Base-by-base conservation (phyloP, 2,797 vertebrate species). In the Corythornis leucogaster region DNA sequence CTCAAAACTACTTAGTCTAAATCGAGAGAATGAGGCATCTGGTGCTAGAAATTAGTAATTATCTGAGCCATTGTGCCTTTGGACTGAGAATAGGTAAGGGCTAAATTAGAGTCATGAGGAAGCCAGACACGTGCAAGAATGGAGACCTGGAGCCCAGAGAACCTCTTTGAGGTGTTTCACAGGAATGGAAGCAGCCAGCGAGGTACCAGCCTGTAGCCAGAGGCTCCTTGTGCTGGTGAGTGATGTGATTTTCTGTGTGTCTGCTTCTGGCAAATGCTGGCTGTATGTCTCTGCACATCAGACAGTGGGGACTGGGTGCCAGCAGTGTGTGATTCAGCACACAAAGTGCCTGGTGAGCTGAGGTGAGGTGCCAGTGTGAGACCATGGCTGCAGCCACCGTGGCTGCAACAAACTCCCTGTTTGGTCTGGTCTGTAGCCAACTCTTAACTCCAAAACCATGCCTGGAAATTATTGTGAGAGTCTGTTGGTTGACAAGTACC, bases 281-380 rank as follows among this genome's bases (percentile, higher is more conserved):
- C 35, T 45, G 50, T 21, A 13, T 3, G 2, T 77, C 55, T 63
- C 43, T 4, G 2, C 0, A 0, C 46, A 50, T 59, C 53, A 26
- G 17, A 1, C 14, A 16, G 45, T 3, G 9, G 62, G 45, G 43
- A 69, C 18, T 0, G 0, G 0, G 12, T 53, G 20, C 15, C 46
- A 12, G 40, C n/a, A 19, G n/a, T 0, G 0, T 42, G 38, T 53
- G 26, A 5, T 12, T 33, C 12, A 40, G 53, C 40, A 14, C 48
- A 30, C 3, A 8, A 20, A 3, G 4, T 17, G 25, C 64, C 26
- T 30, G 51, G n/a, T 33, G 28, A 75, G 46, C 68, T 43, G 57
- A 7, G 26, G 16, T 8, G 18, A 45, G 17, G 19, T 7, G 42
- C 3, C 12, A 11, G 9, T 8, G 0, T 12, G 24, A 43, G 35